These are phyloP conservation scores for Actinernus sp. DNA, from an alignment of 92 coral and sea anemone species.

Conservation along the genomic window DNA sequence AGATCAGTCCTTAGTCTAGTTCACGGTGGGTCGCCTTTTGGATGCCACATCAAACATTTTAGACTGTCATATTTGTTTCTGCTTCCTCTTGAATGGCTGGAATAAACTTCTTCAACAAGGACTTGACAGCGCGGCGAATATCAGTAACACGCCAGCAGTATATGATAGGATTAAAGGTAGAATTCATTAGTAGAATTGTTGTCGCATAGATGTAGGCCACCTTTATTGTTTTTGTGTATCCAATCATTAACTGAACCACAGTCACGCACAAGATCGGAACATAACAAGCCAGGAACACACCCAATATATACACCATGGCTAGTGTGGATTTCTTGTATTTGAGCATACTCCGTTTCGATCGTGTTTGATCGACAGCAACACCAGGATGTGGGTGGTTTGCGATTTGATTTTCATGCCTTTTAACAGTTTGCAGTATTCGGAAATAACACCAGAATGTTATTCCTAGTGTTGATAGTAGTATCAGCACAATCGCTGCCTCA, in stretches of 20 bases:
- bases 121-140: slow-evolving; percentile 63
- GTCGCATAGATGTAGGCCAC: slow-evolving; percentile 54
- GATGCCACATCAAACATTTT: no score
- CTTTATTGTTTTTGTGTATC: slow-evolving; percentile 43
- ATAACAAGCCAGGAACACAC: slow-evolving; percentile 58
- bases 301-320: slow-evolving; percentile 68
- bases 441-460: slow-evolving; percentile 49
- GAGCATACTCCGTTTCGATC: no score
- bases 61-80: background rate
- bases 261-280: slow-evolving; percentile 56
- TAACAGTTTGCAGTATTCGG: slow-evolving; percentile 51
- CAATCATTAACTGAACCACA: slow-evolving; percentile 19
- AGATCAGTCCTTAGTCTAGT: no score
- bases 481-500: slow-evolving; percentile 12
- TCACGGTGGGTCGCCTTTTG: no score
- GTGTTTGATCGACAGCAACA: no score
- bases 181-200: slow-evolving; percentile 51
- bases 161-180: slow-evolving; percentile 60
- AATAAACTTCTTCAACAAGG: background rate
- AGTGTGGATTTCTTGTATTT: slow-evolving; percentile 65
- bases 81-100: background rate
- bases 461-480: slow-evolving; percentile 12
- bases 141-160: slow-evolving; percentile 76
- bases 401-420: slow-evolving; percentile 63
- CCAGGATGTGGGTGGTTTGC: no score